phyloP scores from a whole-genome alignment of 2,113 vertebrate species.

The Madoqua kirkii region DNA sequence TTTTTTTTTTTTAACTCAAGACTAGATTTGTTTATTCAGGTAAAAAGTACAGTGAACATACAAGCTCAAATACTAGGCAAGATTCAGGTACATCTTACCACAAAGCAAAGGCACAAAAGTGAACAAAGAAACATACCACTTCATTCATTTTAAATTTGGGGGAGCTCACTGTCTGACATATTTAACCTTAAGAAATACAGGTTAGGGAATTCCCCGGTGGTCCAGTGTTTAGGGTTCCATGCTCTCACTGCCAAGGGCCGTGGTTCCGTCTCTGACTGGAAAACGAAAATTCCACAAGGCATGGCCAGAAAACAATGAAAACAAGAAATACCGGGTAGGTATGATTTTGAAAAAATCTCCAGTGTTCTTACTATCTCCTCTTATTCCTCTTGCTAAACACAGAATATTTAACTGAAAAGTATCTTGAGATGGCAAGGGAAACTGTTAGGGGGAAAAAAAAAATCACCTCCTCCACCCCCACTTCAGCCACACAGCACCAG shows the following conservation, averaged over 20 bases:
- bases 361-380: not conserved
- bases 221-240: not conserved
- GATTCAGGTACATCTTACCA: not conserved
- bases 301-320: not conserved
- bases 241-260: not conserved
- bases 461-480: not conserved
- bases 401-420: not conserved
- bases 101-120: not conserved
- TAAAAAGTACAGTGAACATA: not conserved
- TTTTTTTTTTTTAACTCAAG: not conserved
- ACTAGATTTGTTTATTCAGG: not conserved
- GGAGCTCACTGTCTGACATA: not conserved
- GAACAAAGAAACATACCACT: not conserved
- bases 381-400: not conserved
- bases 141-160: not conserved
- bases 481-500: not conserved
- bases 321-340: not conserved
- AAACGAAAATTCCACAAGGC: not conserved
- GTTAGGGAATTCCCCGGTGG: not conserved
- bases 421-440: not conserved
- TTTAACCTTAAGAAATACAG: not conserved
- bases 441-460: not conserved
- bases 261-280: not conserved
- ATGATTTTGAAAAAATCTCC: not conserved
- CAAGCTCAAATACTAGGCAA: not conserved